These are phyloP conservation scores for Syrrhaptes paradoxus DNA, from an alignment of 2,113 vertebrate genomes.

Conservation along the genomic window DNA sequence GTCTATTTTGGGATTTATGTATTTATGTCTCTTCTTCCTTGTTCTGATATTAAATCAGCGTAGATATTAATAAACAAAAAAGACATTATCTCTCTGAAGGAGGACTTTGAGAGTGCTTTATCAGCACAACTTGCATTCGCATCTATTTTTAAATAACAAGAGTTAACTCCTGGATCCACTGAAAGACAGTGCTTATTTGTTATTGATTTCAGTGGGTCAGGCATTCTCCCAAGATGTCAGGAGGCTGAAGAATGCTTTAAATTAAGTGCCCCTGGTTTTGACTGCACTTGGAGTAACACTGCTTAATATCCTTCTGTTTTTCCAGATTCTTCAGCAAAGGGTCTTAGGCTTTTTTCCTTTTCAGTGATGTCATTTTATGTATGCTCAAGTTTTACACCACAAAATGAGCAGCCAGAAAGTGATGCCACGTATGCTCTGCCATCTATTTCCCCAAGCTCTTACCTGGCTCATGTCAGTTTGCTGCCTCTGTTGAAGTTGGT, in stretches of 20 bases:
- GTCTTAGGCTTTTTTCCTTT: not conserved
- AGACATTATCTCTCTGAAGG: not conserved
- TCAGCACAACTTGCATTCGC: not conserved
- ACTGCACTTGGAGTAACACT: not conserved
- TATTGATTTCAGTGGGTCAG: not conserved
- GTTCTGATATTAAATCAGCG: not conserved
- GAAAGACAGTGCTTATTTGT: not conserved
- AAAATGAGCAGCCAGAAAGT: not conserved
- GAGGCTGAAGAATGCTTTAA: not conserved
- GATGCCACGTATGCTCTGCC: not conserved
- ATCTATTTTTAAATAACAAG: not conserved
- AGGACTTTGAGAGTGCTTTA: conserved; percentile 7
- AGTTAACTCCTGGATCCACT: not conserved
- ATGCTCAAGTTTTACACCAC: not conserved
- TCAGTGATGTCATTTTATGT: not conserved
- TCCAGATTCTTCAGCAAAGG: not conserved
- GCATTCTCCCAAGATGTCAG: not conserved
- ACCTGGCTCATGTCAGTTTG: not conserved
- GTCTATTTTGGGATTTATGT: not conserved
- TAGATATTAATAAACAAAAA: not conserved
- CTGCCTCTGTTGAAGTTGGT: not conserved
- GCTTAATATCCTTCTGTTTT: not conserved
- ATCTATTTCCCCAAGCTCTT: not conserved
- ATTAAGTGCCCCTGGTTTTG: not conserved
- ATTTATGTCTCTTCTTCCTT: not conserved